These are phyloP conservation scores for Rana temporaria DNA, from an alignment of 2,113 vertebrate genomes.

Conservation along the genomic window DNA sequence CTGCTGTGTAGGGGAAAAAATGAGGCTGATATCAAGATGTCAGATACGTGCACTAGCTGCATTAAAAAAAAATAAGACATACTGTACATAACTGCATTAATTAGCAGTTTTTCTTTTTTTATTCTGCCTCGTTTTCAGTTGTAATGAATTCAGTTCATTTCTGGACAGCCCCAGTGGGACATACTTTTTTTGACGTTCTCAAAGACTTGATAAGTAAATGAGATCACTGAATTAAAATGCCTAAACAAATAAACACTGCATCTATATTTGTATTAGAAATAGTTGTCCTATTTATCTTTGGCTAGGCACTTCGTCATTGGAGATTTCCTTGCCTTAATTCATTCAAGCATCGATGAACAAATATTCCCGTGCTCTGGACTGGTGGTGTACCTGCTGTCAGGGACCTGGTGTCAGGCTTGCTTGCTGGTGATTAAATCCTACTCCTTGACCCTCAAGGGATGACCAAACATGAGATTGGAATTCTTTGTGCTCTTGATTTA, in stretches of 20 bases:
- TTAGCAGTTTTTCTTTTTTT: too few species aligned
- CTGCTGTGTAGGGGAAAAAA: too few species aligned
- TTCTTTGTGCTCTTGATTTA: constrained; percentile 35
- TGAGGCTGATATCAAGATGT: too few species aligned
- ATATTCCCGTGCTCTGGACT: constrained; percentile 3
- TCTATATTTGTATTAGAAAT: constrained; percentile 37
- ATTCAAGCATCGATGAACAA: constrained; percentile 20
- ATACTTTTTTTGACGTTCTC: not conserved
- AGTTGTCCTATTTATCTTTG: constrained; percentile 27
- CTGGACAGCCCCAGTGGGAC: too few species aligned
- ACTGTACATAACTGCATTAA: too few species aligned
- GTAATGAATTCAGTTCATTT: too few species aligned
- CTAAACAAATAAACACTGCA: constrained; percentile 20
- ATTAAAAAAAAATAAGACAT: too few species aligned
- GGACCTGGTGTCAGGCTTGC: constrained; percentile 20
- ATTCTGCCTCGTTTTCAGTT: too few species aligned
- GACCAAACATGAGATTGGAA: constrained; percentile 35
- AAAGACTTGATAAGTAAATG: constrained; percentile 10
- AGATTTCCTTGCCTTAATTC: constrained; percentile 11
- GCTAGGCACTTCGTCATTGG: constrained; percentile 28
- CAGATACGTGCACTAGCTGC: too few species aligned
- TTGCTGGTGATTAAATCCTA: constrained; percentile 29
- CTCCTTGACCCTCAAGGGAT: constrained; percentile 31
- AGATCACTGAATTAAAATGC: constrained; percentile 40
- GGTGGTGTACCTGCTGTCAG: constrained; percentile 27